Evolutionary conservation across 2,888 invertebrate species (phyloP).

Genomic region (Sarcophaga carnaria): DNA sequence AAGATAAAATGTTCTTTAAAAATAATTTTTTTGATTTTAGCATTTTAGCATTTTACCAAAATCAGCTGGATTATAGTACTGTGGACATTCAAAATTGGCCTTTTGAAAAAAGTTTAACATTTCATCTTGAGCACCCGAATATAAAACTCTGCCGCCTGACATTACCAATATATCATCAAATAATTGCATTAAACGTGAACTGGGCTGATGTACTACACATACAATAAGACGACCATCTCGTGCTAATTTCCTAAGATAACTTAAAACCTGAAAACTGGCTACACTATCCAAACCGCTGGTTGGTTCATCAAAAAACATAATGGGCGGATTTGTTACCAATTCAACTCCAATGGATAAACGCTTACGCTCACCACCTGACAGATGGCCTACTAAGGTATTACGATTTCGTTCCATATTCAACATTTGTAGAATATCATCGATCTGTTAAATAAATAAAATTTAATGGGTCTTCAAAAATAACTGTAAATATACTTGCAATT

Average conservation of each 20-base stretch:
- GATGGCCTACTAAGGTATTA: slow-evolving; percentile 86
- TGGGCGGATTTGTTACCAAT: slow-evolving; percentile 93
- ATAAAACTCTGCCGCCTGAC: slow-evolving; percentile 89
- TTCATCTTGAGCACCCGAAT: slow-evolving; percentile 88
- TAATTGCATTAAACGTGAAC: slow-evolving; percentile 91
- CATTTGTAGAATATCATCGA: slow-evolving; percentile 89
- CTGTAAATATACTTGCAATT: slow-evolving; percentile 83
- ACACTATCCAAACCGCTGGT: slow-evolving; percentile 93
- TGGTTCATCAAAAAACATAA: slow-evolving; percentile 97
- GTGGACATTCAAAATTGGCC: slow-evolving; percentile 89
- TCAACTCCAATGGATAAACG: slow-evolving; percentile 94
- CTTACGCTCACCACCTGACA: slow-evolving; percentile 95
- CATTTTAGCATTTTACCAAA: slow-evolving; percentile 84
- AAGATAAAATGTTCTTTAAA: neutral
- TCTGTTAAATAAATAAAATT: slow-evolving; percentile 82
- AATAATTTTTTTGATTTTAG: neutral
- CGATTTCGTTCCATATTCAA: slow-evolving; percentile 87
- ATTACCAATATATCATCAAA: slow-evolving; percentile 93
- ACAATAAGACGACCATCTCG: slow-evolving; percentile 91
- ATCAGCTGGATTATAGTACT: slow-evolving; percentile 95
- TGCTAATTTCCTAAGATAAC: slow-evolving; percentile 89
- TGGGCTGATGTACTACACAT: slow-evolving; percentile 95
- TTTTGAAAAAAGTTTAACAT: slow-evolving; percentile 88
- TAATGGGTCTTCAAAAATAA: neutral
- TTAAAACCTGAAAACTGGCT: slow-evolving; percentile 90